Conservation (phyloP, 2,888 invertebrate genomes). For the Sabellastarte sp. region DNA sequence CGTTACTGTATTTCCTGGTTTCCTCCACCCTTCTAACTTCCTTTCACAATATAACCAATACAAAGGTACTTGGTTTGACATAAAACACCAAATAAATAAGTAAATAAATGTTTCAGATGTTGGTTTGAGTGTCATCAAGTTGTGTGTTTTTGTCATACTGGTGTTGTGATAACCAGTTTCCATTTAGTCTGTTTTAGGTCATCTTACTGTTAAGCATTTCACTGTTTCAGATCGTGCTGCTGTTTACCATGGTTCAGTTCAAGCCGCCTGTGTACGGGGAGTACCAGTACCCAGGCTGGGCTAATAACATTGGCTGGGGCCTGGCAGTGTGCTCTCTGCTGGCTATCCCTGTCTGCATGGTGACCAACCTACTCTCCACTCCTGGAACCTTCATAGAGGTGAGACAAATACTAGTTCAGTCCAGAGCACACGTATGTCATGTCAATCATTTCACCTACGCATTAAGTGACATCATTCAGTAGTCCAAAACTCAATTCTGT, state of each 20-base stretch:
- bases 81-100: too few species aligned
- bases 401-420: too few species aligned
- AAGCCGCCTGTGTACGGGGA: constrained; percentile 46
- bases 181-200: too few species aligned
- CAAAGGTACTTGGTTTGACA: too few species aligned
- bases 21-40: too few species aligned
- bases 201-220: neutral
- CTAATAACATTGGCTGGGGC: constrained; percentile 48
- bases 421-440: too few species aligned
- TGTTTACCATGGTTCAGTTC: constrained; percentile 42
- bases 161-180: neutral
- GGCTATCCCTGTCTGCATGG: constrained; percentile 37
- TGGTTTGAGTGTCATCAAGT: neutral
- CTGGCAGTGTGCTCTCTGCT: constrained; percentile 41
- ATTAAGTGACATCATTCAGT: too few species aligned
- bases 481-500: too few species aligned
- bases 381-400: neutral
- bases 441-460: too few species aligned
- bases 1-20: too few species aligned
- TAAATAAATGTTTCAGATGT: neutral
- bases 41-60: too few species aligned
- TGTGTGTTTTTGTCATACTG: neutral
- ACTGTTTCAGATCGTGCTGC: constrained; percentile 38
- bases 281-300: constrained; percentile 51
- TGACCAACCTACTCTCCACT: neutral